phyloP scores from a whole-genome alignment of 2,113 vertebrate species.

The Cochlearius cochlearius region DNA sequence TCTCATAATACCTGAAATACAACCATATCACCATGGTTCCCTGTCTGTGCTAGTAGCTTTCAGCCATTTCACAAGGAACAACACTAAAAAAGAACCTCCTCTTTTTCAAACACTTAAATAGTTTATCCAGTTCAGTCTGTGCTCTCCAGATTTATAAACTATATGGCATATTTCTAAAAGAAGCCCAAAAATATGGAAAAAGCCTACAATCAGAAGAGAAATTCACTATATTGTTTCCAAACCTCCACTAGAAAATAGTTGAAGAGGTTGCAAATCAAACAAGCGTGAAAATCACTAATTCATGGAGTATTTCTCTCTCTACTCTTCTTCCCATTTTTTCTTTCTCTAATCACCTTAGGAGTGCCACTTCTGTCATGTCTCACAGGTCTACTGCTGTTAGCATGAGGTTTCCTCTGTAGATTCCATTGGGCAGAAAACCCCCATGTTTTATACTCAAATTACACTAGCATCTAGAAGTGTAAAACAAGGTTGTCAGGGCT shows the following conservation, averaged over 20 bases:
- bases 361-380: background rate
- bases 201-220: background rate
- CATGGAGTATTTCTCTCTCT: background rate
- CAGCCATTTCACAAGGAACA: background rate
- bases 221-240: background rate
- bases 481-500: background rate
- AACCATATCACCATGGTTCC: background rate
- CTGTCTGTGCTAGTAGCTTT: background rate
- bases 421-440: background rate
- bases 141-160: background rate
- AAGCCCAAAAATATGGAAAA: background rate
- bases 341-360: background rate
- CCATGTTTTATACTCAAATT: background rate
- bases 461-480: background rate
- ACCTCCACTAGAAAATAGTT: background rate
- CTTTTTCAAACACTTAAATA: background rate
- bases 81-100: background rate
- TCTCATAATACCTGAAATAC: background rate
- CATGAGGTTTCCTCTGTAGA: background rate
- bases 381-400: background rate
- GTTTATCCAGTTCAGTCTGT: background rate
- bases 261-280: background rate
- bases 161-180: background rate
- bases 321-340: background rate
- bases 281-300: background rate